Conservation (phyloP, 30 jellyfish, hydroid and myxozoan species). For the Aurelia aurita complex sp. Pacific region DNA sequence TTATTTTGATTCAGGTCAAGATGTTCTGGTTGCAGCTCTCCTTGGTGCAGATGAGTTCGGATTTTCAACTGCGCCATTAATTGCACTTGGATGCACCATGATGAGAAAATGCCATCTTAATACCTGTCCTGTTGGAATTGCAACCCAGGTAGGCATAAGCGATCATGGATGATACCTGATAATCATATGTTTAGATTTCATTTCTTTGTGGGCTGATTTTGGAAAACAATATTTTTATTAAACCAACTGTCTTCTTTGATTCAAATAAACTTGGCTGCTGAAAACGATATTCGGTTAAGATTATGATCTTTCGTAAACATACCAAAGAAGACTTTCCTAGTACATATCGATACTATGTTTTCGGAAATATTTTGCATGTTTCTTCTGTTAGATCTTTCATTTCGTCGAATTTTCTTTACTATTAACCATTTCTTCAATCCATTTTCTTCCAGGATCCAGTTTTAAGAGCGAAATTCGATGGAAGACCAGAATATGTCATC, state of each 20-base stretch:
- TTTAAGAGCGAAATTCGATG: constrained; percentile 79
- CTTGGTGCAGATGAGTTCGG: constrained; percentile 91
- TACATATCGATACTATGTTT: too few relatives aligned
- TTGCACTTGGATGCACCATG: constrained; percentile 93
- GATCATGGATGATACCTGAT: too few relatives aligned
- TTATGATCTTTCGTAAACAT: too few relatives aligned
- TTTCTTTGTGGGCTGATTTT: too few relatives aligned
- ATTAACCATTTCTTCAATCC: neutral
- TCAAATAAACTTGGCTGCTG: too few relatives aligned
- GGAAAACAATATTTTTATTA: too few relatives aligned
- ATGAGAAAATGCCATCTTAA: constrained; percentile 87
- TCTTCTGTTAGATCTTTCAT: neutral
- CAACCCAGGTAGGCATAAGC: constrained; percentile 66
- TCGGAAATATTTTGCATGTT: neutral
- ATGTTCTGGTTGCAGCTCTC: constrained; percentile 71
- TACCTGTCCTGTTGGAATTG: constrained; percentile 88
- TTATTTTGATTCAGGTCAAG: constrained; percentile 45
- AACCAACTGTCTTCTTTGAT: too few relatives aligned
- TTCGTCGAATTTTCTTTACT: neutral
- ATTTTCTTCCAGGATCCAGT: constrained; percentile 69
- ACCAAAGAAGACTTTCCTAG: too few relatives aligned
- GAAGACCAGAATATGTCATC: constrained; percentile 86
- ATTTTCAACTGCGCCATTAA: constrained; percentile 81
- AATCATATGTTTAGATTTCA: too few relatives aligned
- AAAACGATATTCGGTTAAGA: too few relatives aligned